phyloP scores from a whole-genome alignment of 2,888 invertebrate genomes.

The Octonoba sinensis region DNA sequence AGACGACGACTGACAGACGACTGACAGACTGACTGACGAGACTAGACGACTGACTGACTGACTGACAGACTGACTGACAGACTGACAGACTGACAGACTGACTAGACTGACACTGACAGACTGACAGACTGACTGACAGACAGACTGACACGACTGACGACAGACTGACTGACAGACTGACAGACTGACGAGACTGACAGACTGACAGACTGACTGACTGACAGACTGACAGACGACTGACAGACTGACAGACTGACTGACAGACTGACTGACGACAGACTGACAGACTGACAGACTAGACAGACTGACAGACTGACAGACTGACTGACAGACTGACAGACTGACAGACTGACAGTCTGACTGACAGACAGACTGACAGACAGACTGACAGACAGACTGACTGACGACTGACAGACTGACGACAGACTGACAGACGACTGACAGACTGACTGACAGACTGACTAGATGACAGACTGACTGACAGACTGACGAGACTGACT shows the following conservation, averaged over 20 bases:
- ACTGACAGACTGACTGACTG: background rate
- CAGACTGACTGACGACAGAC: too few relatives aligned
- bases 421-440: background rate
- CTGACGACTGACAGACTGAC: background rate
- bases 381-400: conserved; percentile 1
- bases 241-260: background rate
- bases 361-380: background rate
- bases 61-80: background rate
- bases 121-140: background rate
- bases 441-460: background rate
- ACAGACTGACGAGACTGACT: too few relatives aligned
- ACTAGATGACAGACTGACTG: background rate
- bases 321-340: too few relatives aligned
- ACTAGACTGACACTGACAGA: background rate
- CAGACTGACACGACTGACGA: too few relatives aligned
- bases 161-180: too few relatives aligned
- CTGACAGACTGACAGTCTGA: background rate
- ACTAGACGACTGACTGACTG: background rate
- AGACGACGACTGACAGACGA: background rate
- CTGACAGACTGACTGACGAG: background rate
- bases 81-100: background rate
- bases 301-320: background rate
- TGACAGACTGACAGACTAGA: background rate
- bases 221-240: background rate
- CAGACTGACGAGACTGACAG: too few relatives aligned